A percentile compares a stretch with the other conserved stretches of the same genome.
Evolutionary conservation across 92 coral and sea anemone species (phyloP).

Genomic region (Phenganax stokvisi): DNA sequence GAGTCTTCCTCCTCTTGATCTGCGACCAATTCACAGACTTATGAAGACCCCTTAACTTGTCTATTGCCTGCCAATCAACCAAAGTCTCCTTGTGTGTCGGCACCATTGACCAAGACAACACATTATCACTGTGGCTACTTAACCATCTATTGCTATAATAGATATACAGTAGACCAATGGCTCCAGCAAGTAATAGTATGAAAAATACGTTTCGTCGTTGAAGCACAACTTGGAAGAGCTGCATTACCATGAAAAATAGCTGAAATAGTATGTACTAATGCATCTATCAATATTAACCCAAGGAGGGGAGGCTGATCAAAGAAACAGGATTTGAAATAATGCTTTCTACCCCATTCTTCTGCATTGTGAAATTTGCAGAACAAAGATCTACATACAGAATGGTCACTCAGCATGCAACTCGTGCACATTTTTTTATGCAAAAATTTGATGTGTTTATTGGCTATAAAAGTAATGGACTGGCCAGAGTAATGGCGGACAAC

Average conservation of each 20-base stretch:
- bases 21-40: constrained; percentile 33
- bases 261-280: neutral
- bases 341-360: too few species aligned
- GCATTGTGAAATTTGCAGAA: too few species aligned
- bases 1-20: constrained; percentile 15
- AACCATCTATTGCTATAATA: neutral
- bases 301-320: too few species aligned
- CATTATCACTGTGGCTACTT: neutral
- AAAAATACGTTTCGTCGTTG: too few species aligned
- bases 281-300: neutral
- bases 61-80: constrained; percentile 21
- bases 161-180: neutral
- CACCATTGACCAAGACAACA: neutral
- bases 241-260: neutral
- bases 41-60: neutral
- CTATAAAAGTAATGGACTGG: too few species aligned
- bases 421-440: too few species aligned
- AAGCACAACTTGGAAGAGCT: neutral
- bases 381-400: too few species aligned
- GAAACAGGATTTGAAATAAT: too few species aligned
- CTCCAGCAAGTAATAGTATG: neutral
- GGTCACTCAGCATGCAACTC: too few species aligned
- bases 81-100: constrained; percentile 8
- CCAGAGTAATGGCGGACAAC: too few species aligned
- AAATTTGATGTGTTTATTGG: too few species aligned